phyloP scores from a whole-genome alignment of 2,113 vertebrate genomes.

The Actenoides hombroni region DNA sequence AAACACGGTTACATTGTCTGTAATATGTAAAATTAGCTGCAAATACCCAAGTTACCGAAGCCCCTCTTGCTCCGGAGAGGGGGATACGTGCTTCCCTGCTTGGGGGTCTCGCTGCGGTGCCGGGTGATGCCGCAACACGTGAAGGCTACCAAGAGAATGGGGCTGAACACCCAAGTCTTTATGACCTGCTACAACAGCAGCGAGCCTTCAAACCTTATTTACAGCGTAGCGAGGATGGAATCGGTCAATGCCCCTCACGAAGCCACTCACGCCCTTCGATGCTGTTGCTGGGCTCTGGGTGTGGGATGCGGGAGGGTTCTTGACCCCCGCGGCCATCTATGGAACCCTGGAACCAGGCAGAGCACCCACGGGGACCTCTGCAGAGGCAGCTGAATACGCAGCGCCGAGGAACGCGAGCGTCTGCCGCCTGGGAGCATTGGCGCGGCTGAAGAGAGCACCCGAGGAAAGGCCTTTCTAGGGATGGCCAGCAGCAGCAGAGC shows the following conservation, averaged over 20 bases:
- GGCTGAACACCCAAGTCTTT: not conserved
- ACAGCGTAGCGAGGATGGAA: not conserved
- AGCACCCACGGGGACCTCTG: fast-evolving
- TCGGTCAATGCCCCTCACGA: fast-evolving
- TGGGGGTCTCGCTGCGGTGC: not conserved
- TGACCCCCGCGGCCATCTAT: fast-evolving
- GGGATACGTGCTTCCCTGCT: not conserved
- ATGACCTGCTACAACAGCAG: not conserved
- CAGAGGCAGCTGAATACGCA: fast-evolving
- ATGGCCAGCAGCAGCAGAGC: not conserved
- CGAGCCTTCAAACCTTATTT: not conserved
- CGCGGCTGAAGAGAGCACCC: fast-evolving
- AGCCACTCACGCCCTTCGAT: not conserved
- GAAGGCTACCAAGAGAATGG: not conserved
- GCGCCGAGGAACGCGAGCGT: fast-evolving
- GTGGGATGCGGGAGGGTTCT: not conserved
- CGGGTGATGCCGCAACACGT: not conserved
- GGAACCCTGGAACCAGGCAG: not conserved
- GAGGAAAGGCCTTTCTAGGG: fast-evolving
- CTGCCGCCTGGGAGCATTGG: fast-evolving
- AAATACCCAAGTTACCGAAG: not conserved
- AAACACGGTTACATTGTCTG: not conserved
- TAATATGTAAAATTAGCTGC: not conserved
- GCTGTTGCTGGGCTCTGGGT: fast-evolving
- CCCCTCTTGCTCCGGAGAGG: not conserved